A percentile compares a stretch with the other conserved stretches of the same genome.
phyloP scores from a whole-genome alignment of 2,113 vertebrate genomes.

The Kryptolebias marmoratus region DNA sequence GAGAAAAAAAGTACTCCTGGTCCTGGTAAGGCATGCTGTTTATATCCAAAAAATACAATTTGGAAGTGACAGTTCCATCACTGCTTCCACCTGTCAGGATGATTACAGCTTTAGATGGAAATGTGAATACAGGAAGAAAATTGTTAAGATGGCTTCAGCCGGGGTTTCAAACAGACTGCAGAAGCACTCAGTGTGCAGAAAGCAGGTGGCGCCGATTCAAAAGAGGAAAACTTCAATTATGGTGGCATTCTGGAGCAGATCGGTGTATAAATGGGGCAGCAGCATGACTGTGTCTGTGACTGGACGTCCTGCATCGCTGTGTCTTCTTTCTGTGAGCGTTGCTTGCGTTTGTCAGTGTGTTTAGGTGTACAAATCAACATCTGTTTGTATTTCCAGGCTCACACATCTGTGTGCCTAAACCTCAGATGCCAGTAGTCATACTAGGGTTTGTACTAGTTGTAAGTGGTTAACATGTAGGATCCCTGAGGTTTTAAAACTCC shows the following conservation, averaged over 20 bases:
- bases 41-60: slow-evolving; percentile 21
- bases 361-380: neutral
- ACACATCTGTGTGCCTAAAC: neutral
- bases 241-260: neutral
- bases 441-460: no score
- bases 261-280: neutral
- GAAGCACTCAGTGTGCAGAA: slow-evolving; percentile 19
- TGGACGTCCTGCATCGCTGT: slow-evolving; percentile 1
- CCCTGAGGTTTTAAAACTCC: no score
- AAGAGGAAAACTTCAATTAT: slow-evolving; percentile 20
- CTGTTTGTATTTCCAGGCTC: neutral
- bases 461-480: no score
- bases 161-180: slow-evolving; percentile 41
- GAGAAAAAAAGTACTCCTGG: neutral
- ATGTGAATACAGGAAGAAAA: slow-evolving; percentile 16
- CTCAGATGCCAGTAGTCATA: no score
- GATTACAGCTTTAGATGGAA: slow-evolving; percentile 20
- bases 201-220: slow-evolving; percentile 15
- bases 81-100: slow-evolving; percentile 15
- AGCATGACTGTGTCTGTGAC: neutral
- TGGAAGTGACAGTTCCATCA: slow-evolving; percentile 15
- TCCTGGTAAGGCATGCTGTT: slow-evolving; percentile 9
- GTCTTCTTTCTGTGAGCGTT: neutral
- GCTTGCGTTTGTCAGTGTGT: neutral
- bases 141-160: slow-evolving; percentile 20